phyloP scores from a whole-genome alignment of 2,113 vertebrate species.

The Gallinago paraguaiae region DNA sequence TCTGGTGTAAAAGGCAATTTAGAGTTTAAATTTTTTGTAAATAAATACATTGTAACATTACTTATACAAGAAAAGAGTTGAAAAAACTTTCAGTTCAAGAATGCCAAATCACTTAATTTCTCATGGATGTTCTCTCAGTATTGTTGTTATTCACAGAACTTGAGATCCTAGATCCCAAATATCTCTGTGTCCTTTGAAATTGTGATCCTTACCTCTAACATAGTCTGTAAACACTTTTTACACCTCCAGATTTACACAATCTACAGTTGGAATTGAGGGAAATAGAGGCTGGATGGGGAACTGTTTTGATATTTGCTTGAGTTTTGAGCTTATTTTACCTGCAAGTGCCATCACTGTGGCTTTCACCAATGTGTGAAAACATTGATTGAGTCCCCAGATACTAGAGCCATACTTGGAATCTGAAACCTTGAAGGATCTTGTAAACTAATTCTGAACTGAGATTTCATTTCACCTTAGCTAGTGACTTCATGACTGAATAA shows the following conservation, averaged over 20 bases:
- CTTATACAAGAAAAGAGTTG: background rate
- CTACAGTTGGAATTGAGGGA: background rate
- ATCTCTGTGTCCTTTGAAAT: background rate
- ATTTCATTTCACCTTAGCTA: background rate
- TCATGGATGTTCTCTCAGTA: background rate
- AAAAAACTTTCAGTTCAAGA: background rate
- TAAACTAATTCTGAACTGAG: background rate
- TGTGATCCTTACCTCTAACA: background rate
- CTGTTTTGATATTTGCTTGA: background rate
- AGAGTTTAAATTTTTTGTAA: background rate
- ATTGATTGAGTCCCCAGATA: accelerated
- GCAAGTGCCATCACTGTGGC: background rate
- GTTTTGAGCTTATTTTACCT: background rate
- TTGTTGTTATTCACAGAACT: background rate
- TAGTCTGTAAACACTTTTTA: background rate
- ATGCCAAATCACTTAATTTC: background rate
- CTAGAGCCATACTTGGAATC: background rate
- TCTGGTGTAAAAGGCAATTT: background rate
- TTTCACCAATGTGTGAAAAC: background rate
- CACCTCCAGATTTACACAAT: background rate
- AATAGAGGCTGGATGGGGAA: background rate
- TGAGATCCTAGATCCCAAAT: background rate
- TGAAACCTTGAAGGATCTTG: background rate
- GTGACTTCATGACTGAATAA: background rate
- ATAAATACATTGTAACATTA: background rate